Conservation (phyloP, 2,888 invertebrate genomes). For the Busseola fusca region DNA sequence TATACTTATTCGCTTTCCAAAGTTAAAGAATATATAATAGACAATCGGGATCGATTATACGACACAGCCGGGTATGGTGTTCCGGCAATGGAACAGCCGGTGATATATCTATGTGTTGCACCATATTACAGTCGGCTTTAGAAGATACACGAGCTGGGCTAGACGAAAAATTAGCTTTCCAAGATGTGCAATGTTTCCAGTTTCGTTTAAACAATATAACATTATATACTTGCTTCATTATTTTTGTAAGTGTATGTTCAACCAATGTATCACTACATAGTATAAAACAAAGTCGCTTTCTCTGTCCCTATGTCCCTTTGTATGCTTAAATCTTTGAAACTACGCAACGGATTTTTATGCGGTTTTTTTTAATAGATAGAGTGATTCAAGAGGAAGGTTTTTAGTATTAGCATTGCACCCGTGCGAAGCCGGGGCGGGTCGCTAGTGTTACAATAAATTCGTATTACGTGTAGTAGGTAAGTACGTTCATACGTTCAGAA, state of each 20-base stretch:
- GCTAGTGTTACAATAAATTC: not conserved
- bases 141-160: slow-evolving; percentile 60
- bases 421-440: too few species aligned
- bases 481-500: not conserved
- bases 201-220: not conserved
- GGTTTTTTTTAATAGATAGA: too few species aligned
- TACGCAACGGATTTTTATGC: too few species aligned
- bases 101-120: slow-evolving; percentile 68
- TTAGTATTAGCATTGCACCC: too few species aligned
- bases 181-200: slow-evolving; percentile 4
- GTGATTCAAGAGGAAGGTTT: too few species aligned
- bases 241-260: not conserved
- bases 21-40: slow-evolving; percentile 61
- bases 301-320: too few species aligned
- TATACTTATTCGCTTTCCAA: slow-evolving; percentile 59
- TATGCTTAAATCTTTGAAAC: too few species aligned
- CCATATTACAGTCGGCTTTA: slow-evolving; percentile 71
- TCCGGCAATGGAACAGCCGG: slow-evolving; percentile 53
- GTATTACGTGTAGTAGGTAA: not conserved
- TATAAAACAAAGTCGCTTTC: too few species aligned
- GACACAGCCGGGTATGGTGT: slow-evolving; percentile 59
- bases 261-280: too few species aligned
- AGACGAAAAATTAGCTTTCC: slow-evolving; percentile 10
- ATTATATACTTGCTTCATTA: not conserved
- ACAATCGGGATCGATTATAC: slow-evolving; percentile 65